Evolutionary conservation across 2,888 invertebrate genomes (phyloP).

Genomic region (Ornithoptera alexandrae): DNA sequence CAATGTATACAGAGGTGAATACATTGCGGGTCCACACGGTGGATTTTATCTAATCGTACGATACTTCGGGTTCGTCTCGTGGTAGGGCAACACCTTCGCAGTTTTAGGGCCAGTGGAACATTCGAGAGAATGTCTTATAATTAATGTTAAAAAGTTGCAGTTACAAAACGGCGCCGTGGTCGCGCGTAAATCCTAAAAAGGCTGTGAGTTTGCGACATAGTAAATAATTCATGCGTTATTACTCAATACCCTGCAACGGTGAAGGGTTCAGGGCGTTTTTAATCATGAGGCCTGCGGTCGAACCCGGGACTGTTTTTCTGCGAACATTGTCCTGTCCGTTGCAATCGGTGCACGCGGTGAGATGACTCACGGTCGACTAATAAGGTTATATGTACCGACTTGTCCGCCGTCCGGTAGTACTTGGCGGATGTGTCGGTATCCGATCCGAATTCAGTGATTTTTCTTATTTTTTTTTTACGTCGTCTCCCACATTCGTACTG

Average conservation of each 20-base stretch:
- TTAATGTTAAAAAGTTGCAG: constrained; percentile 11
- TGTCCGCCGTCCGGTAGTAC: constrained; percentile 11
- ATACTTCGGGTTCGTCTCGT: constrained; percentile 21
- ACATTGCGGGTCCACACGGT: constrained; percentile 32
- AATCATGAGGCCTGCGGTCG: constrained; percentile 49
- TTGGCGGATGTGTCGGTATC: constrained; percentile 3
- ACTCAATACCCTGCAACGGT: constrained; percentile 70
- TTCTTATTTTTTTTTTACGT: background rate
- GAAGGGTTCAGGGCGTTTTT: constrained; percentile 57
- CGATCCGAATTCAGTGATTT: constrained; percentile 8
- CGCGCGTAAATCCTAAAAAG: constrained; percentile 11
- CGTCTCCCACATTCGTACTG: no score
- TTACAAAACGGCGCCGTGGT: constrained; percentile 5
- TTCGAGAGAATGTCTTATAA: constrained; percentile 12
- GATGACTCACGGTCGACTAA: constrained; percentile 35
- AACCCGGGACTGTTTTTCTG: constrained; percentile 50
- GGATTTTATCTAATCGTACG: constrained; percentile 17
- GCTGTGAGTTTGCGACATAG: constrained; percentile 67
- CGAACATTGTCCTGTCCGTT: constrained; percentile 62
- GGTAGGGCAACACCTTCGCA: constrained; percentile 12
- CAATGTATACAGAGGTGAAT: constrained; percentile 37
- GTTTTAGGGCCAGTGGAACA: constrained; percentile 21
- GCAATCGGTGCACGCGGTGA: constrained; percentile 31
- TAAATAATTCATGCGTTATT: constrained; percentile 78
- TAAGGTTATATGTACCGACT: constrained; percentile 28